Evolutionary conservation across 2,797 vertebrate species (phyloP).

Genomic region (Phalloptychus januarius): DNA sequence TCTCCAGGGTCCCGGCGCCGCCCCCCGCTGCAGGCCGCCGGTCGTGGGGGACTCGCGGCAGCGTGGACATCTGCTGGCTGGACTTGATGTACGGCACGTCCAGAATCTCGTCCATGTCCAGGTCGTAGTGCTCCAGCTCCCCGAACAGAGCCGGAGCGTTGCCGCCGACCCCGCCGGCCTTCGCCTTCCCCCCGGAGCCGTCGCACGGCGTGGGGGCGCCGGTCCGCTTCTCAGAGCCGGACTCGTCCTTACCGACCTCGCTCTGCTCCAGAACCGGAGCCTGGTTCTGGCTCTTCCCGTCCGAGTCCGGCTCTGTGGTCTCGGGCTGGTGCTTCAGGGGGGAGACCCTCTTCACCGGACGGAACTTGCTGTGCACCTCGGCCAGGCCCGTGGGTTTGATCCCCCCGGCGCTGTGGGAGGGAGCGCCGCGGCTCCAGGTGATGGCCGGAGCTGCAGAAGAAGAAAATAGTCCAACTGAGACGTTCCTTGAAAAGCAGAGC

Average conservation of each 20-base stretch:
- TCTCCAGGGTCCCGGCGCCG: slow-evolving; percentile 78
- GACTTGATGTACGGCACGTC: slow-evolving; percentile 99
- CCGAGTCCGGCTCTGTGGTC: slow-evolving; percentile 86
- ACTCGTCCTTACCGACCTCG: slow-evolving; percentile 81
- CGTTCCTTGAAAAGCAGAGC: background rate
- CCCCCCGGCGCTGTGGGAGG: slow-evolving; percentile 82
- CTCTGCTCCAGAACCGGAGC: slow-evolving; percentile 65
- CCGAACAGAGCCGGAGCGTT: slow-evolving; percentile 79
- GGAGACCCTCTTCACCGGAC: slow-evolving; percentile 95
- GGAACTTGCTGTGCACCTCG: slow-evolving; percentile 94
- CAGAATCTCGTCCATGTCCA: slow-evolving; percentile 99
- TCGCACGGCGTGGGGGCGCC: slow-evolving; percentile 51
- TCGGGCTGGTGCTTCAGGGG: slow-evolving; percentile 97
- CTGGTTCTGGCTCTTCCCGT: slow-evolving; percentile 79
- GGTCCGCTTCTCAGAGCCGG: slow-evolving; percentile 64
- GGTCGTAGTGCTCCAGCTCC: slow-evolving; percentile 96
- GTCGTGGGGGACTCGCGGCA: slow-evolving; percentile 86
- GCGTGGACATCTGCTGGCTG: slow-evolving; percentile 88
- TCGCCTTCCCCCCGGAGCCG: slow-evolving; percentile 37
- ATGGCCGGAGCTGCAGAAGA: slow-evolving; percentile 86
- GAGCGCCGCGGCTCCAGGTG: slow-evolving; percentile 89
- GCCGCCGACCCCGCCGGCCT: slow-evolving; percentile 60
- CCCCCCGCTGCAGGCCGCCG: slow-evolving; percentile 75
- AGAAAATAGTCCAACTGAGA: background rate
- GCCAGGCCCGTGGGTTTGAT: slow-evolving; percentile 92